Evolutionary conservation across 2,888 invertebrate species (phyloP).

Genomic region (Phrixothrix hirtus): DNA sequence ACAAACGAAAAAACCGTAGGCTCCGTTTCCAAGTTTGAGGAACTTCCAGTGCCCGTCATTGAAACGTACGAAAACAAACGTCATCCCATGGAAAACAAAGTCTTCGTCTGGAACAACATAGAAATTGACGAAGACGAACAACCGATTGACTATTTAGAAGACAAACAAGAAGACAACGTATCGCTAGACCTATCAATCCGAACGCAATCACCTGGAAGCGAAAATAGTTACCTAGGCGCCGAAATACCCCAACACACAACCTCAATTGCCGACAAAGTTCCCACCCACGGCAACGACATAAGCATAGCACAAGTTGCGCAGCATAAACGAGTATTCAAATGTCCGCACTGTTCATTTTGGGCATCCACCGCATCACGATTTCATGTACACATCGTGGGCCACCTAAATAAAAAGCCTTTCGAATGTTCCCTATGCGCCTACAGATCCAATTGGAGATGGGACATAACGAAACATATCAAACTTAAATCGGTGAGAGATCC

Average conservation of each 20-base stretch:
- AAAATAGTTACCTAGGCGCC: conserved; percentile 45
- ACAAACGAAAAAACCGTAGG: conserved; percentile 41
- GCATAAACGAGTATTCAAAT: conserved; percentile 83
- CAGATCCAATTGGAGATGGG: conserved; percentile 96
- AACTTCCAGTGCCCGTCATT: conserved; percentile 22
- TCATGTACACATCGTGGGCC: conserved; percentile 92
- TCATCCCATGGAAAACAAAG: conserved; percentile 80
- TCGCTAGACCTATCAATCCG: conserved; percentile 51
- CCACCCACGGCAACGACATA: conserved; percentile 61
- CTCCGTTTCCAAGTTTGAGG: conserved; percentile 38
- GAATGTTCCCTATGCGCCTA: conserved; percentile 94
- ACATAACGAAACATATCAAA: conserved; percentile 93
- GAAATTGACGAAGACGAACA: conserved; percentile 47
- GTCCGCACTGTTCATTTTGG: conserved; percentile 91
- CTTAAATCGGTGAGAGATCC: conserved; percentile 84
- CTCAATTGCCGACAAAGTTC: conserved; percentile 60
- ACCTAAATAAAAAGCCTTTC: conserved; percentile 90
- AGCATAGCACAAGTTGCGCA: conserved; percentile 68
- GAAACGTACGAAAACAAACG: conserved; percentile 54
- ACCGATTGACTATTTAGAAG: conserved; percentile 51
- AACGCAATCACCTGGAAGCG: conserved; percentile 53
- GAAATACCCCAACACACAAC: conserved; percentile 37
- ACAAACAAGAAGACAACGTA: conserved; percentile 50
- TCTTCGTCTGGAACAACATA: conserved; percentile 81
- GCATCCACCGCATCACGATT: conserved; percentile 91